phyloP scores from a whole-genome alignment of 2,797 vertebrate genomes.

The Epinephelus malabaricus region DNA sequence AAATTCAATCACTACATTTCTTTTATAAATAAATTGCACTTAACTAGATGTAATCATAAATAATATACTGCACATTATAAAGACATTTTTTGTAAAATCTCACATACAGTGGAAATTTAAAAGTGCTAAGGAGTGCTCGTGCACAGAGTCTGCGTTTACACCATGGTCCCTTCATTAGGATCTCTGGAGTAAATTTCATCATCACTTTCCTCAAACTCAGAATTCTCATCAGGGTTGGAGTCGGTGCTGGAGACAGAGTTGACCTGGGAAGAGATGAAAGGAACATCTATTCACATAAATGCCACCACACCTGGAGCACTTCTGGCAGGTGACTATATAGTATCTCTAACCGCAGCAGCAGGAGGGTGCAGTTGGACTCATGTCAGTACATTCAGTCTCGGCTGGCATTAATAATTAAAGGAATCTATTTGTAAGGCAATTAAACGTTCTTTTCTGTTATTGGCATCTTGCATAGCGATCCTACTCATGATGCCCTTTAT shows the following conservation, averaged over 20 bases:
- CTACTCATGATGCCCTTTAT: background rate
- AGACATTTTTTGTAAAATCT: background rate
- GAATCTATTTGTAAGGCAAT: background rate
- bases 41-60: constrained; percentile 10
- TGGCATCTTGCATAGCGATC: rapidly evolving
- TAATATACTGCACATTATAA: background rate
- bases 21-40: constrained; percentile 7
- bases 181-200: background rate
- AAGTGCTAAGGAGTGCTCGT: constrained; percentile 27
- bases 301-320: constrained; percentile 1
- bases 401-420: background rate
- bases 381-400: background rate
- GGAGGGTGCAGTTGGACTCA: background rate
- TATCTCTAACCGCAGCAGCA: too few species aligned
- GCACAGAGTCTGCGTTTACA: constrained; percentile 7
- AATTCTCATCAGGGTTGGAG: background rate
- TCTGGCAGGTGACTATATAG: background rate
- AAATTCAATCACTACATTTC: background rate
- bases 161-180: rapidly evolving
- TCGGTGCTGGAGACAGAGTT: rapidly evolving
- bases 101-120: constrained; percentile 13
- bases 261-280: background rate
- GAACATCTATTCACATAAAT: background rate
- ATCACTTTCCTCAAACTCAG: background rate
- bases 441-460: background rate